phyloP scores from a whole-genome alignment of 1,140 invertebrate species.

The Formica exsecta region DNA sequence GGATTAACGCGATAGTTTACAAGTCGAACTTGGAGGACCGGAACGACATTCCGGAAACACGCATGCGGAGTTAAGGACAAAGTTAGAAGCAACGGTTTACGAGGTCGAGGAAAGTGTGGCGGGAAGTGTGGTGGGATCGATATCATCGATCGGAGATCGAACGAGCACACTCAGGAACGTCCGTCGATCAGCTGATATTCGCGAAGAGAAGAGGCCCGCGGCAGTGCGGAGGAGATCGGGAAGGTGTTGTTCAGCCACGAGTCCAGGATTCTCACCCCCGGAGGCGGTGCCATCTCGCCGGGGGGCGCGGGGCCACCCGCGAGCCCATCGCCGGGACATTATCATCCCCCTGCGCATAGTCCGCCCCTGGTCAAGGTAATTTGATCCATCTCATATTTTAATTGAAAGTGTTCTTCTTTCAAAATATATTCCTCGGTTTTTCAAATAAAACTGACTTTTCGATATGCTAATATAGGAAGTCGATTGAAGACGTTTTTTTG shows the following conservation, averaged over 20 bases:
- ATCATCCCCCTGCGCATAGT: constrained; percentile 82
- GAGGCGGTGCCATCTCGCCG: constrained; percentile 84
- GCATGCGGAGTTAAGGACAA: constrained; percentile 33
- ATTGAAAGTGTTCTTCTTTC: background rate
- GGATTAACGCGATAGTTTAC: background rate
- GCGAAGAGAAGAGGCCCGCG: constrained; percentile 74
- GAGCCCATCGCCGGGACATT: constrained; percentile 83
- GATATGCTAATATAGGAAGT: background rate
- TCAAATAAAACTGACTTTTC: background rate
- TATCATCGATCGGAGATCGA: constrained; percentile 43
- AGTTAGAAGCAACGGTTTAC: constrained; percentile 17
- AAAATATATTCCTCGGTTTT: background rate
- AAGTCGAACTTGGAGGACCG: too few relatives aligned
- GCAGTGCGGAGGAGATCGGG: constrained; percentile 80
- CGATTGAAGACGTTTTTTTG: background rate
- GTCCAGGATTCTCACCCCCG: constrained; percentile 86
- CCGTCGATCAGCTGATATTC: constrained; percentile 29
- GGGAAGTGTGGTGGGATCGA: constrained; percentile 45
- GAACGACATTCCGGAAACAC: constrained; percentile 19
- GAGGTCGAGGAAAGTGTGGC: constrained; percentile 38
- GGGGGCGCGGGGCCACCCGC: constrained; percentile 85
- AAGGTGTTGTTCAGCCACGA: constrained; percentile 86
- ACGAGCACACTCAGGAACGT: background rate
- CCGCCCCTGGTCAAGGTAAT: constrained; percentile 85
- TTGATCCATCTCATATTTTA: constrained; percentile 14